phyloP scores from a whole-genome alignment of 2,113 vertebrate species.

The Chlorodrepanis virens region DNA sequence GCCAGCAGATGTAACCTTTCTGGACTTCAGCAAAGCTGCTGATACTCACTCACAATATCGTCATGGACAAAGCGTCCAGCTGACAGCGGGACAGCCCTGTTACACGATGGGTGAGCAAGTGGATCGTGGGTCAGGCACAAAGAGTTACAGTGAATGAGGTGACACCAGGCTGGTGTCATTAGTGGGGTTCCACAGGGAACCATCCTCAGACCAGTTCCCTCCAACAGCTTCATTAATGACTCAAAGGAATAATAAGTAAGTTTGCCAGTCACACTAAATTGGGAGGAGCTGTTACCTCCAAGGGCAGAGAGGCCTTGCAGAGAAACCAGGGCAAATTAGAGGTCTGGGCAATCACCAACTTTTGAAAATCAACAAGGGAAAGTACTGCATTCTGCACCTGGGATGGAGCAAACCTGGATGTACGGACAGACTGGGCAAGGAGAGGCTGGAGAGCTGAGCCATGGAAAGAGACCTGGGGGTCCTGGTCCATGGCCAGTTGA shows the following conservation, averaged over 20 bases:
- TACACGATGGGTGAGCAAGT: not conserved
- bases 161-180: not conserved
- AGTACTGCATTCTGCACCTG: not conserved
- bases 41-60: not conserved
- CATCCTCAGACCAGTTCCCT: not conserved
- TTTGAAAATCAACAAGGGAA: not conserved
- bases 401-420: not conserved
- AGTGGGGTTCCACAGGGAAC: not conserved
- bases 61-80: fast-evolving
- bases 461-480: fast-evolving
- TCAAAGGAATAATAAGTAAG: not conserved
- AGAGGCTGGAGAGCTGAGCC: not conserved
- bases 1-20: not conserved
- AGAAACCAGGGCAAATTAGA: not conserved
- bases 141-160: not conserved
- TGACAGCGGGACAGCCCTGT: not conserved
- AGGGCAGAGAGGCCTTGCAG: not conserved
- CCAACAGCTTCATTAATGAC: not conserved
- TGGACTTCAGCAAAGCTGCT: not conserved
- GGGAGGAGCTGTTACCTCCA: not conserved
- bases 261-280: not conserved
- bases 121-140: not conserved
- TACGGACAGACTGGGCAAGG: not conserved
- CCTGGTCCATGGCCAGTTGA: not conserved
- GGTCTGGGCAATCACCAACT: not conserved